These are phyloP conservation scores for Aix galericulata DNA, from an alignment of 2,113 vertebrate genomes.

Conservation along the genomic window DNA sequence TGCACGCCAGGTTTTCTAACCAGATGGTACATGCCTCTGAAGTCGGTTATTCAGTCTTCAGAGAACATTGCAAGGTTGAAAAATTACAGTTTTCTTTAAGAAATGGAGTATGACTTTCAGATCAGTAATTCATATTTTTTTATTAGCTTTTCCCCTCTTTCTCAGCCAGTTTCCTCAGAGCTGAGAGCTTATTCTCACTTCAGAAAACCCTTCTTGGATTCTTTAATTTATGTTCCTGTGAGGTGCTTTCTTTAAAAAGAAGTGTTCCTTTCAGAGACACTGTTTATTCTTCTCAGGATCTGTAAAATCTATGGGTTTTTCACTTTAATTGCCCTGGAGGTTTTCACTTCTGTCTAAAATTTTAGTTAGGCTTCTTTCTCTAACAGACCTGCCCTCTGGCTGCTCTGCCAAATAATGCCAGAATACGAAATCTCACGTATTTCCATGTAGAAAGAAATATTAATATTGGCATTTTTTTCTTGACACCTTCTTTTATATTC, in stretches of 20 bases:
- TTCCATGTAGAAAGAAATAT: background rate
- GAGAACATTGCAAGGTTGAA: constrained; percentile 20
- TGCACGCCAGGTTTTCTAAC: background rate
- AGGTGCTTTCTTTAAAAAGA: constrained; percentile 19
- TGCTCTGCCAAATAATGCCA: constrained; percentile 37
- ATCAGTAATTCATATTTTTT: background rate
- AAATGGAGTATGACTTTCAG: background rate
- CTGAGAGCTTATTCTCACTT: background rate
- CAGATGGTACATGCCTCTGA: constrained; percentile 53
- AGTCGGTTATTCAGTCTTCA: background rate
- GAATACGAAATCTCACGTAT: constrained; percentile 24
- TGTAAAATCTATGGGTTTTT: constrained; percentile 49
- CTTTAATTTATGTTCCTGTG: background rate
- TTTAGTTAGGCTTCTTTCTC: constrained; percentile 46
- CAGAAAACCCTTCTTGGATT: constrained; percentile 11
- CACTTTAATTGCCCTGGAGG: constrained; percentile 31
- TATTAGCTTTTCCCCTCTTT: background rate
- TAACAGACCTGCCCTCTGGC: background rate
- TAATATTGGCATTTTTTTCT: background rate
- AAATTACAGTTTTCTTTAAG: background rate
- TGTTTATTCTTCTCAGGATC: constrained; percentile 43
- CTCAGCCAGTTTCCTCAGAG: constrained; percentile 15
- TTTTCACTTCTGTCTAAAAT: constrained; percentile 8
- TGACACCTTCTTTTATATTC: background rate
- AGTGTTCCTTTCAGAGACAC: constrained; percentile 14